Evolutionary conservation across 2,797 vertebrate species (phyloP).

Genomic region (Tolypeutes matacus): DNA sequence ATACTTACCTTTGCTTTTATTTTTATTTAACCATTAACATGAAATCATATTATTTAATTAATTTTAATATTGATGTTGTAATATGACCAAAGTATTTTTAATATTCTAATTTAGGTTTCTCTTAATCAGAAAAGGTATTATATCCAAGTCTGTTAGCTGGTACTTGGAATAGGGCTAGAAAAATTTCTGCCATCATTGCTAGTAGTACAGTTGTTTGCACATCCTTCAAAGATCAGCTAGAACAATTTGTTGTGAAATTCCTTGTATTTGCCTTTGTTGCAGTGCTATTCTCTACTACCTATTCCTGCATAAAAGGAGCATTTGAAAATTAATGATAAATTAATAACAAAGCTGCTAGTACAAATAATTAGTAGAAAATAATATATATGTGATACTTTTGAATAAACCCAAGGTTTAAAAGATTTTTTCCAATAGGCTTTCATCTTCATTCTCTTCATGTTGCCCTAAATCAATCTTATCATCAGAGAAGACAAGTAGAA

Average conservation of each 20-base stretch:
- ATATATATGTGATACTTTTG: background rate
- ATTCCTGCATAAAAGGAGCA: background rate
- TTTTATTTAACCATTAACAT: background rate
- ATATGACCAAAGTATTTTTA: background rate
- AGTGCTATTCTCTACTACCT: background rate
- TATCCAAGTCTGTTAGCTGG: background rate
- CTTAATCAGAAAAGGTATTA: background rate
- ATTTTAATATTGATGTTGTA: background rate
- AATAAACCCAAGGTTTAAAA: slow-evolving; percentile 19
- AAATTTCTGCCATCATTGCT: background rate
- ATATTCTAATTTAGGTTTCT: background rate
- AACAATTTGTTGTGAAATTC: background rate
- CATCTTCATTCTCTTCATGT: background rate
- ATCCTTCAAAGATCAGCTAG: background rate
- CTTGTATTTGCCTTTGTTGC: background rate
- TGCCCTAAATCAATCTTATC: background rate
- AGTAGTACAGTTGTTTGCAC: background rate
- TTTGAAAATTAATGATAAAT: slow-evolving; percentile 36
- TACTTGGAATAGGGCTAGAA: background rate
- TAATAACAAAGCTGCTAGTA: background rate
- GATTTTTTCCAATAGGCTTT: background rate
- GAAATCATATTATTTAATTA: background rate
- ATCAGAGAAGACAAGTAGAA: background rate
- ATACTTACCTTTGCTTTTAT: background rate
- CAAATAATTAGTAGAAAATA: slow-evolving; percentile 17